Percentiles rank a stretch among this genome's conserved stretches.
Evolutionary conservation across 2,888 invertebrate species (phyloP).

Genomic region (Amitus sp.): DNA sequence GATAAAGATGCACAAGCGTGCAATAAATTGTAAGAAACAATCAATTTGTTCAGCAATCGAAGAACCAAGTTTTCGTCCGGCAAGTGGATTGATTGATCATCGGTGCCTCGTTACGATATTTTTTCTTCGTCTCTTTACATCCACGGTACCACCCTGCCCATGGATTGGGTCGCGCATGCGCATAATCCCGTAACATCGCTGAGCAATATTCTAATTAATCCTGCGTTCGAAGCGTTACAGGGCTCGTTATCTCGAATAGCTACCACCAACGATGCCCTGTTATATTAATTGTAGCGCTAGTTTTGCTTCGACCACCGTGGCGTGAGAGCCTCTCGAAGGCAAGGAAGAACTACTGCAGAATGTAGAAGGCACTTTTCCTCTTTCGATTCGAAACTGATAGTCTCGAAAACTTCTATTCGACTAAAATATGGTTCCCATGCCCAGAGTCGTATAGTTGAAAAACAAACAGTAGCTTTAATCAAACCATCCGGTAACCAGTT

Average conservation of each 20-base stretch:
- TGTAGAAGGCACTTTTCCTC: conserved; percentile 18
- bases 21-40: neutral
- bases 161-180: conserved; percentile 12
- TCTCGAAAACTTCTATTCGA: too few species aligned
- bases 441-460: too few species aligned
- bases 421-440: too few species aligned
- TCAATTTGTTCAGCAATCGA: conserved; percentile 2
- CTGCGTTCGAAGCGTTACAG: conserved; percentile 44
- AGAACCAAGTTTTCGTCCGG: neutral
- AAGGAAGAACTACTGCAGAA: neutral
- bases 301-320: conserved; percentile 40
- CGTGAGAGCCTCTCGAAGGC: conserved; percentile 38
- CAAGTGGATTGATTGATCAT: conserved; percentile 21
- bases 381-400: conserved; percentile 10
- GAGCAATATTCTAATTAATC: conserved; percentile 53
- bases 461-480: too few species aligned
- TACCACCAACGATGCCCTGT: conserved; percentile 29
- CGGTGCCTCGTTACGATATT: conserved; percentile 5
- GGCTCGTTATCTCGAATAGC: conserved; percentile 50
- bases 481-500: too few species aligned
- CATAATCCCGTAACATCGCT: conserved; percentile 29
- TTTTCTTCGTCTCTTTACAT: conserved; percentile 9
- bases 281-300: conserved; percentile 43
- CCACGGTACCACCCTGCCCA: neutral
- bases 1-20: neutral